Evolutionary conservation across 2,797 vertebrate genomes (phyloP).

Genomic region (Oreochromis grahami): DNA sequence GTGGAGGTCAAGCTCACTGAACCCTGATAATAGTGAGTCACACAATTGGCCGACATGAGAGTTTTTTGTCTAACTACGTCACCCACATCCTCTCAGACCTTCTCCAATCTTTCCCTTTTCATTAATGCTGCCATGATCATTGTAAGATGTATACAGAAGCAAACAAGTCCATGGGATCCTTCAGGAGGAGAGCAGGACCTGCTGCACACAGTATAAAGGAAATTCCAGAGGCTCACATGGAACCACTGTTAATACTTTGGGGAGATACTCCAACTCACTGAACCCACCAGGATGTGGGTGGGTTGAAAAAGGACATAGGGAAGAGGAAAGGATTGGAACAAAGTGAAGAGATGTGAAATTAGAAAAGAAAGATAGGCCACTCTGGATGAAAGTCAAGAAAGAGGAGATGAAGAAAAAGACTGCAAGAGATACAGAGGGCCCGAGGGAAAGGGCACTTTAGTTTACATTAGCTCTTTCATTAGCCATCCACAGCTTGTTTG

Average conservation of each 20-base stretch:
- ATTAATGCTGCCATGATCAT: conserved; percentile 17
- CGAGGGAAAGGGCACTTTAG: conserved; percentile 21
- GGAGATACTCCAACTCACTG: conserved; percentile 16
- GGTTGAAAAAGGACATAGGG: neutral
- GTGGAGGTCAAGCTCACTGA: conserved; percentile 6
- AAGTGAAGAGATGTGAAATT: neutral
- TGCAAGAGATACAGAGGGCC: neutral
- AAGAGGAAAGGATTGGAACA: neutral
- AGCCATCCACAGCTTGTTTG: conserved; percentile 25
- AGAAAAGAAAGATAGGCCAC: neutral
- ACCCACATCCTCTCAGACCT: neutral
- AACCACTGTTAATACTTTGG: conserved; percentile 16
- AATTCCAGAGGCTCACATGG: conserved; percentile 67
- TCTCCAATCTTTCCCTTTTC: neutral
- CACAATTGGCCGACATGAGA: neutral
- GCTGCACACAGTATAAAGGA: conserved; percentile 34
- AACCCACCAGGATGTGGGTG: neutral
- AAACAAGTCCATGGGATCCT: conserved; percentile 33
- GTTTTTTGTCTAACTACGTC: neutral
- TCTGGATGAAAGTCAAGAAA: conserved; percentile 39
- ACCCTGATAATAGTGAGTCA: conserved; percentile 4
- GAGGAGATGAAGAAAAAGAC: neutral
- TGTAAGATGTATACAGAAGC: conserved; percentile 34
- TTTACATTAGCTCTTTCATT: conserved; percentile 56
- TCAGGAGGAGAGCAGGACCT: conserved; percentile 25